Percentiles rank a stretch among this genome's conserved stretches.
phyloP scores from a whole-genome alignment of 2,113 vertebrate genomes.

The Phaethornis superciliosus region DNA sequence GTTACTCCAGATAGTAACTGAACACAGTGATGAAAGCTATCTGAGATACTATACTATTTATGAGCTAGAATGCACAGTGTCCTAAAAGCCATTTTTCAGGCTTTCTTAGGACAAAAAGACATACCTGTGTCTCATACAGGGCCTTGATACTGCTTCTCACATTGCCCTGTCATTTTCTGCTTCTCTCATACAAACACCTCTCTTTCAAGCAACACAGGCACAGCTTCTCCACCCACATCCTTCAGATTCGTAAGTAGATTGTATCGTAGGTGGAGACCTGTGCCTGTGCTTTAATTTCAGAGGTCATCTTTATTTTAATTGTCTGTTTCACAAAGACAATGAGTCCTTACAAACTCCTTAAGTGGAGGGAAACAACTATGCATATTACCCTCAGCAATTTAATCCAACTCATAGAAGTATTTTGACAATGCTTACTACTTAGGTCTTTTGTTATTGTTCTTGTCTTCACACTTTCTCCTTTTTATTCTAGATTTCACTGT shows the following conservation, averaged over 20 bases:
- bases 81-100: background rate
- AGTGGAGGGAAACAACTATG: background rate
- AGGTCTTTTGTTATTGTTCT: background rate
- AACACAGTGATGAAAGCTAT: background rate
- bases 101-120: background rate
- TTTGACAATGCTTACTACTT: background rate
- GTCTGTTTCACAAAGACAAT: background rate
- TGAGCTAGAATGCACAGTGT: background rate
- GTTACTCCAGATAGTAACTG: background rate
- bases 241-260: background rate
- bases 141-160: background rate
- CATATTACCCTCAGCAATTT: background rate
- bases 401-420: background rate
- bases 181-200: background rate
- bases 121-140: background rate
- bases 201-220: background rate
- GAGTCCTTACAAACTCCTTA: background rate
- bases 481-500: background rate
- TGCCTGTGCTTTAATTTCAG: background rate
- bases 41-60: background rate
- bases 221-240: background rate
- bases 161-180: background rate
- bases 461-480: background rate
- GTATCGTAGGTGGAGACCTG: background rate
- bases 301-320: background rate